Evolutionary conservation across 1,140 invertebrate species (phyloP).

Genomic region (Drosophila quadrilineata): DNA sequence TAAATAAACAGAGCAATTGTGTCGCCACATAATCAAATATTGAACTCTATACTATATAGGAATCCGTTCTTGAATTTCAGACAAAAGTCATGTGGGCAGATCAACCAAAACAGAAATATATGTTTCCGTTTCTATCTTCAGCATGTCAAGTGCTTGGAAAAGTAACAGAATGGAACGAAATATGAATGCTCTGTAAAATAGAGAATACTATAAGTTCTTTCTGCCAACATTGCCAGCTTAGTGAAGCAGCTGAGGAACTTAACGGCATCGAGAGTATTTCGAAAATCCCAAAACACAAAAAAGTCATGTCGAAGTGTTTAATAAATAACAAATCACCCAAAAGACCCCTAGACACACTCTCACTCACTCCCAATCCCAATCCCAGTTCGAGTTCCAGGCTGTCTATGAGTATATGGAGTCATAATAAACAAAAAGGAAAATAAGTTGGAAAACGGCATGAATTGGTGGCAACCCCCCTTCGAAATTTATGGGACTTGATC

Average conservation of each 20-base stretch:
- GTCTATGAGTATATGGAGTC: too few species aligned
- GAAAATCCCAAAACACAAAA: slow-evolving; percentile 25
- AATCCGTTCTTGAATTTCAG: neutral
- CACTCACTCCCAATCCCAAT: neutral
- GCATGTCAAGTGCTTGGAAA: slow-evolving; percentile 21
- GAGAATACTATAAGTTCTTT: neutral
- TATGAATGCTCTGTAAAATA: neutral
- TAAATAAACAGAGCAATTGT: slow-evolving; percentile 39
- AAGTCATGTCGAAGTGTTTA: slow-evolving; percentile 48
- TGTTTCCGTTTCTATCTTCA: slow-evolving; percentile 14
- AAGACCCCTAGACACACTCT: slow-evolving; percentile 32
- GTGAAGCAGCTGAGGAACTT: neutral
- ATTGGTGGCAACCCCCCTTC: too few species aligned
- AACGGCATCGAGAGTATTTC: neutral
- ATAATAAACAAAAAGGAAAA: slow-evolving; percentile 29
- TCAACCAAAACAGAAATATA: slow-evolving; percentile 10
- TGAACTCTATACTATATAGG: slow-evolving; percentile 12
- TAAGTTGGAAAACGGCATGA: neutral
- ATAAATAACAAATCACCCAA: slow-evolving; percentile 57
- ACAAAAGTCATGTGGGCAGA: neutral
- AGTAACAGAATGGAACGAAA: neutral
- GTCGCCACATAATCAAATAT: slow-evolving; percentile 43
- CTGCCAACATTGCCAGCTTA: neutral
- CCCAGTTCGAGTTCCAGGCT: too few species aligned
- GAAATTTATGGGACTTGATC: slow-evolving; percentile 54